phyloP scores from a whole-genome alignment of 2,113 vertebrate genomes.

The Albula glossodonta region DNA sequence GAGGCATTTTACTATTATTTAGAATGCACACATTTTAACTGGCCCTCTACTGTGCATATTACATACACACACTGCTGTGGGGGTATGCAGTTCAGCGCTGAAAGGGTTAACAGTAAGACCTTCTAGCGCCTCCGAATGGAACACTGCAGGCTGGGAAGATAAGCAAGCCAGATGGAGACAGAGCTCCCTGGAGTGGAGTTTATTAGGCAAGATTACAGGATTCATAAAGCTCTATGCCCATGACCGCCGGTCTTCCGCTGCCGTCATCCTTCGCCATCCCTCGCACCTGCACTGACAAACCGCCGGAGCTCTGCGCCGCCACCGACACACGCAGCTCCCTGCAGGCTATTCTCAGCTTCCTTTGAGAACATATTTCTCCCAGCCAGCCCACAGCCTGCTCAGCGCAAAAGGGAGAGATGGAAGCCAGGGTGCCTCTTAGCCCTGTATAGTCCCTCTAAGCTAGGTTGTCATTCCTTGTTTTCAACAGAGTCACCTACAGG shows the following conservation, averaged over 20 bases:
- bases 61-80: no score
- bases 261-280: slow-evolving; percentile 9
- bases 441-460: not conserved
- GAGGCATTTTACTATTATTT: no score
- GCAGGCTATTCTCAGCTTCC: slow-evolving; percentile 27
- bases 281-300: slow-evolving; percentile 20
- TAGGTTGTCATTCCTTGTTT: no score
- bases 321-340: slow-evolving; percentile 4
- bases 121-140: slow-evolving; percentile 20
- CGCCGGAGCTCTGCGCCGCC: not conserved
- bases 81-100: not conserved
- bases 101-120: not conserved
- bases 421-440: not conserved
- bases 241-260: slow-evolving; percentile 11
- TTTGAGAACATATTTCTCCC: slow-evolving; percentile 21
- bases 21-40: not conserved
- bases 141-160: slow-evolving; percentile 29
- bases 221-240: slow-evolving; percentile 11
- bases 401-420: not conserved
- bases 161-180: slow-evolving; percentile 27
- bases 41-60: no score
- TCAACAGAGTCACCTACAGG: not conserved
- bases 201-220: slow-evolving; percentile 22
- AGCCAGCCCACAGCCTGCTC: not conserved
- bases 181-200: slow-evolving; percentile 14